These are phyloP conservation scores for Xestobium rufovillosum DNA, from an alignment of 2,888 invertebrate genomes.

Conservation along the genomic window DNA sequence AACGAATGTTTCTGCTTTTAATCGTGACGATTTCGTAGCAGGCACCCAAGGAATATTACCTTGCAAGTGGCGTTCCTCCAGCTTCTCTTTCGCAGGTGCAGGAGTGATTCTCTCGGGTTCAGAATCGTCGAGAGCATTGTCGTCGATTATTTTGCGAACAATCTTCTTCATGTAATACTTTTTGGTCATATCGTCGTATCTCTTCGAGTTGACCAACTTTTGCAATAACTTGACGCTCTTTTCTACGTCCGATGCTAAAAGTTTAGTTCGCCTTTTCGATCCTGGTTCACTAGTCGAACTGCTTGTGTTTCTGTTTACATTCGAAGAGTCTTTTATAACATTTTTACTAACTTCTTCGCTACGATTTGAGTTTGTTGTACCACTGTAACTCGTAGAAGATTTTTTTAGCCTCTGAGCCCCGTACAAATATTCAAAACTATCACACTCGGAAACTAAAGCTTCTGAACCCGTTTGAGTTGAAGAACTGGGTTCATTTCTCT, in stretches of 20 bases:
- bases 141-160: slow-evolving; percentile 52
- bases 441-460: slow-evolving; percentile 44
- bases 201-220: slow-evolving; percentile 51
- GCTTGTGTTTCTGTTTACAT: not conserved
- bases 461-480: slow-evolving; percentile 23
- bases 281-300: slow-evolving; percentile 23
- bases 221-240: slow-evolving; percentile 54
- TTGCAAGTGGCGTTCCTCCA: slow-evolving; percentile 16
- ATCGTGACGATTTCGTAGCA: slow-evolving; percentile 22
- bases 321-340: not conserved
- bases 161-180: slow-evolving; percentile 58
- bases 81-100: slow-evolving; percentile 5
- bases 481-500: slow-evolving; percentile 11
- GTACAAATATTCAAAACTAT: slow-evolving; percentile 61
- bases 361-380: not conserved
- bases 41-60: slow-evolving; percentile 43
- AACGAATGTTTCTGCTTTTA: slow-evolving; percentile 29
- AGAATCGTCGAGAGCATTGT: too few relatives aligned
- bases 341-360: not conserved
- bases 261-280: slow-evolving; percentile 23
- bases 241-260: slow-evolving; percentile 53
- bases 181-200: slow-evolving; percentile 52
- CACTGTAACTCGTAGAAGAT: too few relatives aligned
- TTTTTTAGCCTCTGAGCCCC: slow-evolving; percentile 37
- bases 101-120: too few relatives aligned